Evolutionary conservation across 1,140 invertebrate genomes (phyloP).

Genomic region (Drosophila pandora): DNA sequence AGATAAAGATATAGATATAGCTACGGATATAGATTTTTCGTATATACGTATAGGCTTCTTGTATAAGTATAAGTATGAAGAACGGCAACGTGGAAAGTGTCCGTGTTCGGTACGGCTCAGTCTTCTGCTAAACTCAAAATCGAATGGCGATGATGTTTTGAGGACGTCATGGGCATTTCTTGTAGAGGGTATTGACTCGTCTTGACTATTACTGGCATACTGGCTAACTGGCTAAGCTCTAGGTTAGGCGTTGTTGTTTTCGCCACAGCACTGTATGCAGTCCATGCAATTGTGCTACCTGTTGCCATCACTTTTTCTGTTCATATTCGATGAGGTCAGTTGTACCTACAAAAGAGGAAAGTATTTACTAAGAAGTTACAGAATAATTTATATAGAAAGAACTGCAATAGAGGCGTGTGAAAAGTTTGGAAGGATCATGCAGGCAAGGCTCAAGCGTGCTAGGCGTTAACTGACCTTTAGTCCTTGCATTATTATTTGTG

Average conservation of each 20-base stretch:
- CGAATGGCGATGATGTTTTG: conserved; percentile 43
- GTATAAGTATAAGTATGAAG: conserved; percentile 67
- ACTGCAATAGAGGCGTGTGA: conserved; percentile 8
- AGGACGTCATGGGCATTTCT: conserved; percentile 33
- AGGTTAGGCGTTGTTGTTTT: conserved; percentile 80
- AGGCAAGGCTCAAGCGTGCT: conserved; percentile 55
- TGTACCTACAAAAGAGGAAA: conserved; percentile 78
- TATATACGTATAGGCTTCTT: conserved; percentile 34
- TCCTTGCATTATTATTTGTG: conserved; percentile 78
- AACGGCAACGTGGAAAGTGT: conserved; percentile 79
- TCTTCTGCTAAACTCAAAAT: conserved; percentile 77
- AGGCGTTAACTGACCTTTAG: conserved; percentile 70
- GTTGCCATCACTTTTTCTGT: conserved; percentile 78
- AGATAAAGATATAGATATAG: conserved; percentile 48
- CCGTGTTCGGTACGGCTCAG: conserved; percentile 68
- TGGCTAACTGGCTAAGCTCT: conserved; percentile 13
- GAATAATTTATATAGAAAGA: no score
- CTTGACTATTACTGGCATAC: conserved; percentile 60
- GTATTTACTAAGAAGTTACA: no score
- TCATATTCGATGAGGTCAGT: conserved; percentile 79
- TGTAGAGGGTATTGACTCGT: conserved; percentile 1
- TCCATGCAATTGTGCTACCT: conserved; percentile 84
- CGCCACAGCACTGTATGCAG: conserved; percentile 83
- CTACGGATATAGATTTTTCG: conserved; percentile 1
- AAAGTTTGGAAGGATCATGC: conserved; percentile 17